Percentiles rank a stretch among this genome's conserved stretches.
Evolutionary conservation across 2,888 invertebrate genomes (phyloP).

Genomic region (Scaptomyza flava): DNA sequence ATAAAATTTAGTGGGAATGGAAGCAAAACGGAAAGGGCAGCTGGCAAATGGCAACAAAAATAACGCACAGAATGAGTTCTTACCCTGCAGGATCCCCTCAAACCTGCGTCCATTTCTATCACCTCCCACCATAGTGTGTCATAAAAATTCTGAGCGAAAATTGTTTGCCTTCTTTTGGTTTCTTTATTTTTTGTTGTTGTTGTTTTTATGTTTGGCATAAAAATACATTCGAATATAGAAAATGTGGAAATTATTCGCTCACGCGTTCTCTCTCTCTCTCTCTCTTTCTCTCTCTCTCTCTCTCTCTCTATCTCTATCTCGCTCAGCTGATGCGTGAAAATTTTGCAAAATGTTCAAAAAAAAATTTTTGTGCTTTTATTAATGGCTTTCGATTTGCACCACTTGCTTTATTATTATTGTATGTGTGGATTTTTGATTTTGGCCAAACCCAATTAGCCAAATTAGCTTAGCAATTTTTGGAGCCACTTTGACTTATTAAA

Average conservation of each 20-base stretch:
- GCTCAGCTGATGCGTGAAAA: conserved; percentile 70
- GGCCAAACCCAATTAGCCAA: conserved; percentile 64
- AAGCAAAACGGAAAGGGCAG: conserved; percentile 45
- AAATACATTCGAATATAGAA: conserved; percentile 49
- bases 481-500: conserved; percentile 51
- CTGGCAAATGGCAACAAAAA: conserved; percentile 41
- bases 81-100: conserved; percentile 19
- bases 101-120: neutral
- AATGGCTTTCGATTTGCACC: conserved; percentile 52
- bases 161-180: conserved; percentile 57
- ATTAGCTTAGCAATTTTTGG: conserved; percentile 44
- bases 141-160: conserved; percentile 60
- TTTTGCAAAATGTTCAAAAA: conserved; percentile 30
- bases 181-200: conserved; percentile 15
- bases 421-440: conserved; percentile 8
- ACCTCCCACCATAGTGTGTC: conserved; percentile 18
- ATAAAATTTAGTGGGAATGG: conserved; percentile 55
- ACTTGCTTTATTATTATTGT: conserved; percentile 28
- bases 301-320: conserved; percentile 14
- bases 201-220: conserved; percentile 59
- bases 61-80: conserved; percentile 12
- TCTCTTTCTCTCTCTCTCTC: conserved; percentile 17
- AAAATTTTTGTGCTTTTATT: conserved; percentile 30
- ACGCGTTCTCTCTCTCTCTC: conserved; percentile 7
- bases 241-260: conserved; percentile 24